These are phyloP conservation scores for Notolabrus celidotus DNA, from an alignment of 2,797 vertebrate species.

Conservation along the genomic window DNA sequence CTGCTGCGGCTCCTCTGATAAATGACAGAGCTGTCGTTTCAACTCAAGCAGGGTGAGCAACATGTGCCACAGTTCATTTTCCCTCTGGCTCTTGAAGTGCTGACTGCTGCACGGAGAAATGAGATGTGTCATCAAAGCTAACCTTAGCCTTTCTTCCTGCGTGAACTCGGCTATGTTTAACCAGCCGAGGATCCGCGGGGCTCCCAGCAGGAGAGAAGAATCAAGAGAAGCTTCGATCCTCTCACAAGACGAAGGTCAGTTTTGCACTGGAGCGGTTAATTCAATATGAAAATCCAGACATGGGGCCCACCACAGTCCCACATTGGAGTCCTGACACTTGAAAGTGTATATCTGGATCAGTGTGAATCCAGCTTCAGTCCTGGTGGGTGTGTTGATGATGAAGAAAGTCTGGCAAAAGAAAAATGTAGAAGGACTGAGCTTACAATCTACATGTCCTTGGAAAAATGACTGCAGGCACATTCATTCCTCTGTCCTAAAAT, in stretches of 20 bases:
- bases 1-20: slow-evolving; percentile 45
- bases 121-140: slow-evolving; percentile 70
- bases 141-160: slow-evolving; percentile 62
- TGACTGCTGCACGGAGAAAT: slow-evolving; percentile 59
- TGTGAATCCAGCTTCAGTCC: not conserved
- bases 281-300: slow-evolving; percentile 59
- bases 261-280: slow-evolving; percentile 43
- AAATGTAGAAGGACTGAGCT: not conserved
- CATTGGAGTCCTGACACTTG: slow-evolving; percentile 53
- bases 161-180: slow-evolving; percentile 57
- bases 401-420: slow-evolving; percentile 11
- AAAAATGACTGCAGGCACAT: not conserved
- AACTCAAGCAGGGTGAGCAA: slow-evolving; percentile 53
- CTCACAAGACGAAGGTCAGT: slow-evolving; percentile 40
- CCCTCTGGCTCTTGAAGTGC: slow-evolving; percentile 49
- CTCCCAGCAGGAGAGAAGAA: slow-evolving; percentile 38
- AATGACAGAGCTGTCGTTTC: slow-evolving; percentile 63
- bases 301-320: not conserved
- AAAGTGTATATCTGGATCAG: slow-evolving; percentile 38
- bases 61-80: slow-evolving; percentile 58
- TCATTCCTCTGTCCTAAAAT: not conserved
- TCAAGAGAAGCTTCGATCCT: slow-evolving; percentile 55
- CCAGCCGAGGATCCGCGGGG: slow-evolving; percentile 40
- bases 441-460: slow-evolving; percentile 20
- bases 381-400: not conserved